These are phyloP conservation scores for Psix sp. DNA, from an alignment of 1,140 invertebrate species.

Conservation along the genomic window DNA sequence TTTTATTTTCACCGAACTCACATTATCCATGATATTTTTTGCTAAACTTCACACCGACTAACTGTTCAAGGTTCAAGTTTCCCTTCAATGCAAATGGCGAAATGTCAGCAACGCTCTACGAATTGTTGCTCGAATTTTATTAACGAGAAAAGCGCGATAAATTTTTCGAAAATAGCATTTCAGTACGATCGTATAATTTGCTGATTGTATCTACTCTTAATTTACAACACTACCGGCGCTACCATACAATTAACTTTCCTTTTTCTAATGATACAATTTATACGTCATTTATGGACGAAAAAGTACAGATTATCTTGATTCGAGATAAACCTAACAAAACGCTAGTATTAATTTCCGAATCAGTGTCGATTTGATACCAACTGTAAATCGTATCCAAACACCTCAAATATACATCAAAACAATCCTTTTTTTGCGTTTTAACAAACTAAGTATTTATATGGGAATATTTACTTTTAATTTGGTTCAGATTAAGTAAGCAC, in stretches of 20 bases:
- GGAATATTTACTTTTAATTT: no score
- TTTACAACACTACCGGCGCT: constrained; percentile 25
- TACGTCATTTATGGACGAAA: constrained; percentile 29
- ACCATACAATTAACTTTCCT: constrained; percentile 46
- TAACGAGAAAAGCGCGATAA: constrained; percentile 29
- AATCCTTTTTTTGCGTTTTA: no score
- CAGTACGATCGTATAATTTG: constrained; percentile 44
- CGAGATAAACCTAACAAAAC: constrained; percentile 22
- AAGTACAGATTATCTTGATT: constrained; percentile 25
- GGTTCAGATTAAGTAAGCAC: no score
- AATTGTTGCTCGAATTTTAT: constrained; percentile 21
- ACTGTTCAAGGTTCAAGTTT: no score
- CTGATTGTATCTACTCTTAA: constrained; percentile 33
- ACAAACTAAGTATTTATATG: no score
- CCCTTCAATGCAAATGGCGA: constrained; percentile 9
- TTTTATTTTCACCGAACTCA: no score
- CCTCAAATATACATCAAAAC: no score
- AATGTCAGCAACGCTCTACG: constrained; percentile 7
- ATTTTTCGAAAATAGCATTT: constrained; percentile 29
- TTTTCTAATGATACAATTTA: constrained; percentile 53
- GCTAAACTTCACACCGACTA: no score
- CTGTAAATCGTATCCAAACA: no score
- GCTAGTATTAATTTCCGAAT: constrained; percentile 15
- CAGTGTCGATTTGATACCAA: not conserved
- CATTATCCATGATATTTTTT: no score